A percentile compares a stretch with the other conserved stretches of the same genome.
Conservation (phyloP, 2,113 vertebrate genomes). For the Muscicapa adusta region DNA sequence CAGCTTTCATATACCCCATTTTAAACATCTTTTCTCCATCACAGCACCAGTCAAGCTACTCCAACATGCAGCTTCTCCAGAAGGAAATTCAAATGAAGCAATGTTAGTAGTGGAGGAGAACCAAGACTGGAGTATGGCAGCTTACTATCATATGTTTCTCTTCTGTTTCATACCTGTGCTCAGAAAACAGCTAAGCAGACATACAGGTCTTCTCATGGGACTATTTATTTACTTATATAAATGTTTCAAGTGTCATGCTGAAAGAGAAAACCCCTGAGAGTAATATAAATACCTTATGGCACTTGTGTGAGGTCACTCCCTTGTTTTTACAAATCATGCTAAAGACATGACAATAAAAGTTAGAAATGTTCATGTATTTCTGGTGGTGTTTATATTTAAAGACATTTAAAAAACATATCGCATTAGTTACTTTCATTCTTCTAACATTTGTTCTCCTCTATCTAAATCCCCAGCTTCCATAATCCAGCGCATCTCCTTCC, state of each 20-base stretch:
- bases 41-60: not conserved
- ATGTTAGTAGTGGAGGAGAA: not conserved
- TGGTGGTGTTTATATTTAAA: not conserved
- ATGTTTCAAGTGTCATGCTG: not conserved
- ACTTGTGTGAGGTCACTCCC: not conserved
- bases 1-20: not conserved
- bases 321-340: not conserved
- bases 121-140: not conserved
- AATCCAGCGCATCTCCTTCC: rapidly evolving
- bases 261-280: not conserved
- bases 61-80: not conserved
- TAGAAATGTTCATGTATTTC: not conserved
- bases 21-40: not conserved
- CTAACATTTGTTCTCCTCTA: not conserved
- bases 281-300: not conserved
- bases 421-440: not conserved
- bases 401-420: not conserved
- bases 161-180: not conserved
- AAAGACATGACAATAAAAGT: not conserved
- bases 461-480: not conserved
- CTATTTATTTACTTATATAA: not conserved
- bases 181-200: not conserved
- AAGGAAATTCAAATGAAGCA: not conserved
- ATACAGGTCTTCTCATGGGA: not conserved
- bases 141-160: not conserved